Percentiles rank a stretch among this genome's conserved stretches.
Evolutionary conservation across 2,113 vertebrate species (phyloP).

Genomic region (Scortum barcoo): DNA sequence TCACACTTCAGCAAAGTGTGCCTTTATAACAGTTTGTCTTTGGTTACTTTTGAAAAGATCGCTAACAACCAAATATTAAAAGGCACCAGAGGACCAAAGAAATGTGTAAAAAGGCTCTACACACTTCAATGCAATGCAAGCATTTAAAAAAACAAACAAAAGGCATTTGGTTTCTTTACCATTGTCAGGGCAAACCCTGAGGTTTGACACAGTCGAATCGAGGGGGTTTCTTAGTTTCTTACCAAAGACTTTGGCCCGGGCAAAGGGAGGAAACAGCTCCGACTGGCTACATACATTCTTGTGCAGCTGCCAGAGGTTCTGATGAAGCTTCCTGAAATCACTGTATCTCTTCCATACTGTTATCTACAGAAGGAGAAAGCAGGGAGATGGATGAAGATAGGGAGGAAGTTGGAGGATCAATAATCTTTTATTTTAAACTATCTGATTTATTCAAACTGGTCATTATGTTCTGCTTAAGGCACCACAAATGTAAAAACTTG

Average conservation of each 20-base stretch:
- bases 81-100: background rate
- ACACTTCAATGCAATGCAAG: background rate
- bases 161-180: background rate
- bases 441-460: background rate
- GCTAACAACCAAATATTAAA: background rate
- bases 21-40: background rate
- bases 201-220: background rate
- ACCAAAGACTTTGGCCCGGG: constrained; percentile 98
- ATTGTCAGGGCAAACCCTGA: background rate
- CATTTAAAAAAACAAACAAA: background rate
- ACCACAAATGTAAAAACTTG: background rate
- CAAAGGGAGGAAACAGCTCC: constrained; percentile 96
- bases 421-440: background rate
- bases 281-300: constrained; percentile 91
- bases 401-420: background rate
- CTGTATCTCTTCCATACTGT: constrained; percentile 98
- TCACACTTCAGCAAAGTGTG: background rate
- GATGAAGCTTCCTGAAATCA: constrained; percentile 98
- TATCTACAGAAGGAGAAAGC: constrained; percentile 85
- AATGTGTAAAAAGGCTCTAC: background rate
- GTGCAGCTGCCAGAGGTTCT: constrained; percentile 96
- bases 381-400: background rate
- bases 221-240: constrained; percentile 77
- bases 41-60: background rate
- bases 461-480: background rate